A percentile compares a stretch with the other conserved stretches of the same genome.
Evolutionary conservation across 2,113 vertebrate genomes (phyloP).

Genomic region (Vidua chalybeata): DNA sequence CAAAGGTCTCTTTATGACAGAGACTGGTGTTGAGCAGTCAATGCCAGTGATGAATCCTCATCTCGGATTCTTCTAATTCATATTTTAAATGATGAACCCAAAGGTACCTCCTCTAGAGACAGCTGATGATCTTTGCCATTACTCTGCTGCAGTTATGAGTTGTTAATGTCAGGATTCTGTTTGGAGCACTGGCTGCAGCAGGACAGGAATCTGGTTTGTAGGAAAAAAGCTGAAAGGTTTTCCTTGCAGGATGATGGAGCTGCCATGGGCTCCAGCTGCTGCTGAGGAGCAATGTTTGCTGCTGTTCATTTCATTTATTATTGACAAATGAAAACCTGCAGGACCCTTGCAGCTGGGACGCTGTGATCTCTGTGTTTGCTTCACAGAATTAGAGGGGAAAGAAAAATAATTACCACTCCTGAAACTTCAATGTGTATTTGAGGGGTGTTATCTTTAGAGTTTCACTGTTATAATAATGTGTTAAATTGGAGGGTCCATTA

Average conservation of each 20-base stretch:
- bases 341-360: neutral
- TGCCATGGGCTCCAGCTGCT: neutral
- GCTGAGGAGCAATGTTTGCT: neutral
- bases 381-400: neutral
- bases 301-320: neutral
- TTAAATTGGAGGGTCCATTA: neutral
- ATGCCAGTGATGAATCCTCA: neutral
- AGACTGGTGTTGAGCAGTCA: neutral
- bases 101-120: slow-evolving; percentile 38
- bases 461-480: neutral
- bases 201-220: neutral
- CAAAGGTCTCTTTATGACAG: slow-evolving; percentile 60
- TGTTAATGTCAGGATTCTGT: neutral
- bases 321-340: neutral
- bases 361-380: neutral
- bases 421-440: neutral
- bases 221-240: neutral
- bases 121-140: slow-evolving; percentile 53
- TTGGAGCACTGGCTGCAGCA: neutral
- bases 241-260: neutral
- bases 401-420: neutral
- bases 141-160: neutral
- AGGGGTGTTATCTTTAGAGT: neutral
- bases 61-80: slow-evolving; percentile 45
- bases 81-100: slow-evolving; percentile 60